Evolutionary conservation across 2,113 vertebrate genomes (phyloP), one percentile per base, ranked within the genome.

Genomic region (Ctenodactylus gundi): DNA sequence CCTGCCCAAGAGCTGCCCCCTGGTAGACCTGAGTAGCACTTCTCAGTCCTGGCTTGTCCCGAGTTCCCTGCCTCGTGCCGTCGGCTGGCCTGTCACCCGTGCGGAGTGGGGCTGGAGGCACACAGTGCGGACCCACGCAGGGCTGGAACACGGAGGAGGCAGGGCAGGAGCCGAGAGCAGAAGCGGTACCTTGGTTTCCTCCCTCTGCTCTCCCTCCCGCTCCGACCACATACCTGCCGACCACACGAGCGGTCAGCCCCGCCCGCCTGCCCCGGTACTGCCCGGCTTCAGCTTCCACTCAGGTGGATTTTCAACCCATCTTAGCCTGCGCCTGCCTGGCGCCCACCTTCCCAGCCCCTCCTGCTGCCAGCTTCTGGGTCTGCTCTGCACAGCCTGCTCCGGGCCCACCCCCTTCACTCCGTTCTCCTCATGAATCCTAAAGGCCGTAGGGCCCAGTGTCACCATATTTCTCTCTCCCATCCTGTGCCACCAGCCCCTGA

Each of bases 41-140:
- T 93, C 51, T 78, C 36, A 34, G 51, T 83, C 72, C 93, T 64
- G 34, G 10, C 36, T 58, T n/a, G n/a, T n/a, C n/a, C n/a, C n/a
- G n/a, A n/a, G n/a, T n/a, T n/a, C n/a, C n/a, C n/a, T n/a, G n/a
- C n/a, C n/a, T n/a, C n/a, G n/a, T n/a, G n/a, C n/a, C n/a, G n/a
- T n/a, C n/a, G n/a, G 49, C 18, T 11, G 41, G 65, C 44, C 36
- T 27, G 6, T 62, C 67, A 41, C n/a, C 18, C 70, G 73, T 80
- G 23, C 57, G 88, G 68, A 88, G n/a, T 5, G 85, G 60, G 12
- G 67, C 34, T 65, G 6, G 29, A 21, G 34, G 31, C 4, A 27
- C 29, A 4, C 11, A n/a, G n/a, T n/a, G n/a, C n/a, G n/a, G n/a
- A n/a, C 34, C 72, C 51, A 13, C 1, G 10, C 1, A 4, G 64